A percentile compares a stretch with the other conserved stretches of the same genome.
Conservation (phyloP, 2,888 invertebrate species). For the Ferdinandea cuprea region DNA sequence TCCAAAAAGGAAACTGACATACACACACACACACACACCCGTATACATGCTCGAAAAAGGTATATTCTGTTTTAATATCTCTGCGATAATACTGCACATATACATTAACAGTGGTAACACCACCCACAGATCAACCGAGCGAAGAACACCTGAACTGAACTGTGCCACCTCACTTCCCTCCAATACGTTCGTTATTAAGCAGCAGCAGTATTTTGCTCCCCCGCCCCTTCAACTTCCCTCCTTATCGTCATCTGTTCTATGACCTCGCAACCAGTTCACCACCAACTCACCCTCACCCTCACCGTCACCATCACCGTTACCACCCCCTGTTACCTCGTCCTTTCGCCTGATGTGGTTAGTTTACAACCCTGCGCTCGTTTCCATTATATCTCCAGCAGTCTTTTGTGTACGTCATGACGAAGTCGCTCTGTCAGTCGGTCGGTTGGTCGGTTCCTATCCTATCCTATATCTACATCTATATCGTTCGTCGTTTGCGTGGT, state of each 20-base stretch:
- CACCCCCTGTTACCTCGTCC: constrained; percentile 28
- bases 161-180: constrained; percentile 56
- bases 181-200: constrained; percentile 20
- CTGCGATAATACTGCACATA: constrained; percentile 66
- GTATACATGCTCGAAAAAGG: constrained; percentile 5
- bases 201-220: constrained; percentile 42
- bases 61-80: constrained; percentile 68
- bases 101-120: constrained; percentile 17
- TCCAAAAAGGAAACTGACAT: constrained; percentile 46
- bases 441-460: constrained; percentile 38
- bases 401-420: constrained; percentile 70
- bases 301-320: constrained; percentile 10
- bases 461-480: constrained; percentile 21
- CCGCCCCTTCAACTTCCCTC: no score
- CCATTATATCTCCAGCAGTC: constrained; percentile 66
- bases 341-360: constrained; percentile 71
- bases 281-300: no score
- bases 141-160: constrained; percentile 71
- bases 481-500: constrained; percentile 15
- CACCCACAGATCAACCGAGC: constrained; percentile 65
- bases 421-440: no score
- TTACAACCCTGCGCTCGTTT: constrained; percentile 72
- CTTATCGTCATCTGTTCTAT: constrained; percentile 26
- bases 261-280: constrained; percentile 6
- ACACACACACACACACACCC: neutral